Conservation (phyloP, 2,797 vertebrate genomes). For the Mormyrus proboscirostris region DNA sequence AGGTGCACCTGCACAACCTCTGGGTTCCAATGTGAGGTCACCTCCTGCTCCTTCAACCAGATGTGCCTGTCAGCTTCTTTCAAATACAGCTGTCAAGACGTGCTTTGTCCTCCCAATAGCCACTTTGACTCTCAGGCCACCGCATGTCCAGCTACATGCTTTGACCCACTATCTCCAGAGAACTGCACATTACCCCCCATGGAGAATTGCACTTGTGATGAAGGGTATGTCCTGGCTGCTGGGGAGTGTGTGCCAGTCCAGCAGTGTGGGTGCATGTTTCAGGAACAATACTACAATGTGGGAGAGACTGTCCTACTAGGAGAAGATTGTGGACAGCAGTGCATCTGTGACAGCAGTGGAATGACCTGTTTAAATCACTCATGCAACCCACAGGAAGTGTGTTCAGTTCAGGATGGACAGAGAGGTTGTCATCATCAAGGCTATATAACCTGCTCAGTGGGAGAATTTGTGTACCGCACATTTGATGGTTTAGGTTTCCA, state of each 20-base stretch:
- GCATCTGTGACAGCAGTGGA: conserved; percentile 36
- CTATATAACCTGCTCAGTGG: conserved; percentile 45
- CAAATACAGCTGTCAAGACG: conserved; percentile 50
- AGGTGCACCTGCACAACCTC: conserved; percentile 45
- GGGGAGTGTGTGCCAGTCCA: conserved; percentile 44
- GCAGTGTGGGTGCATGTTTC: conserved; percentile 55
- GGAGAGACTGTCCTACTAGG: conserved; percentile 47
- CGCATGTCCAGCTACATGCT: conserved; percentile 55
- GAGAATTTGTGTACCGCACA: conserved; percentile 46
- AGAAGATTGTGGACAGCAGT: conserved; percentile 43
- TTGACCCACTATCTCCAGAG: conserved; percentile 20
- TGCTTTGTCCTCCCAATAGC: conserved; percentile 51
- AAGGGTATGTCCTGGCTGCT: conserved; percentile 51
- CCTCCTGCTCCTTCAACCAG: conserved; percentile 48
- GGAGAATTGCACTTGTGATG: conserved; percentile 55
- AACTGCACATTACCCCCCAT: background rate
- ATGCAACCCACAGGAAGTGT: conserved; percentile 34
- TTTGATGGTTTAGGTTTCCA: conserved; percentile 53
- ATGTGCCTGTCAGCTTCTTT: conserved; percentile 33
- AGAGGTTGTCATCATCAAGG: conserved; percentile 47
- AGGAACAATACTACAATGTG: conserved; percentile 47
- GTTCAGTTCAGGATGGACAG: conserved; percentile 37
- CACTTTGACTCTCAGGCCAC: conserved; percentile 50
- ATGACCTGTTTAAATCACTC: conserved; percentile 38
- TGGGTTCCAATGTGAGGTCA: conserved; percentile 41